Base-by-base conservation (phyloP, 2,797 vertebrate genomes). In the Toxotes lorentzi region DNA sequence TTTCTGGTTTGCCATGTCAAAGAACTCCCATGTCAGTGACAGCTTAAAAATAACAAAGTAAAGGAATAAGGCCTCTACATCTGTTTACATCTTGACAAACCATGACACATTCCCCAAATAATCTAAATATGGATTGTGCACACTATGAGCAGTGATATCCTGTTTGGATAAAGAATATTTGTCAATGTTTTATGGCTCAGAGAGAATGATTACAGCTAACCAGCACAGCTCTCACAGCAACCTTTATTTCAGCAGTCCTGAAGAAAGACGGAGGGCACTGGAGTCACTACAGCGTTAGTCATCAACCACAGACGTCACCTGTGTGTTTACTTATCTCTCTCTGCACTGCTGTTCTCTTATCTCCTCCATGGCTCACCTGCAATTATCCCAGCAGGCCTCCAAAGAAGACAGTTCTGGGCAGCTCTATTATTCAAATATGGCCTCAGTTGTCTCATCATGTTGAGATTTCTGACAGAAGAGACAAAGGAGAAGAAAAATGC, bases 231-330 rank as follows among this genome's bases (percentile, higher is more conserved):
- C 27, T 66, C 47, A 30, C 60, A 59, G 43, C 51, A 70, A 53
- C 43, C 65, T 64, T 70, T 77, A 38, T 74, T 74, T 41, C 57
- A 70, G 68, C 50, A 2, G 38, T 60, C 38, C 21, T 9, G 16
- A 56, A 64, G 61, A 70, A 57, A 70, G 60, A 16, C 27, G 24
- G n/a, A 45, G 59, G 41, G 17, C 32, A 19, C 34, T 9, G 45
- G 69, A 82, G 77, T 79, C 85, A 48, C 79, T 24, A 57, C 58
- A 4, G 74, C 10, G 54, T 87, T 92, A 86, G 90, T 92, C 92
- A 92, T 88, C 79, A 70, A 51, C 75, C 21, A 21, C 74, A 68
- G 48, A 89, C 79, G 80, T 91, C 92, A 87, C 72, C 75, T 74
- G 35, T 77, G 68, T 86, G 71, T 86, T 87, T 88, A 77, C 78